These are phyloP conservation scores for Epinephelus awoara DNA, from an alignment of 2,797 vertebrate genomes.

Conservation along the genomic window DNA sequence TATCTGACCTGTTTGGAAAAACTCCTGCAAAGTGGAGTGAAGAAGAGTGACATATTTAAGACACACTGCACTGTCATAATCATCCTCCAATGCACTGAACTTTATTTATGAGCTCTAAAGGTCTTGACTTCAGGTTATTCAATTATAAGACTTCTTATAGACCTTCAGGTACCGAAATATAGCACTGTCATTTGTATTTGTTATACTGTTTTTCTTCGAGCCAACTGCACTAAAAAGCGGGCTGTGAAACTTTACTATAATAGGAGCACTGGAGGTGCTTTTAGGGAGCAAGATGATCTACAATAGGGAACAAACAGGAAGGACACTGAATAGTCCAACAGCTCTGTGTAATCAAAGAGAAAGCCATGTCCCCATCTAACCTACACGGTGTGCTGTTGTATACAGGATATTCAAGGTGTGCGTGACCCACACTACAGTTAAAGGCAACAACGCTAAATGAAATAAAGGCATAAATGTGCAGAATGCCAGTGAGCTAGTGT, in stretches of 20 bases:
- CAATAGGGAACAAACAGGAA: conserved; percentile 30
- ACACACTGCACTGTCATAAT: conserved; percentile 12
- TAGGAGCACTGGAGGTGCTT: conserved; percentile 30
- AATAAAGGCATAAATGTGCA: conserved; percentile 6
- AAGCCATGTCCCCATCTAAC: conserved; percentile 39
- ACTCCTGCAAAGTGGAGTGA: not conserved
- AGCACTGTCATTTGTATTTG: conserved; percentile 28
- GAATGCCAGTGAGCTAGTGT: conserved; percentile 4
- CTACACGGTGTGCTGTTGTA: conserved; percentile 9
- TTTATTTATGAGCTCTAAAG: conserved; percentile 35
- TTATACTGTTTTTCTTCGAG: conserved; percentile 25
- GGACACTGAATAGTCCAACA: conserved; percentile 34
- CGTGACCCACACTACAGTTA: conserved; percentile 1
- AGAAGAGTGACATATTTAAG: conserved; percentile 23
- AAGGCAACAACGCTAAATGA: not conserved
- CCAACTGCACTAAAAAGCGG: conserved; percentile 28
- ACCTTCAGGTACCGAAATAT: conserved; percentile 13
- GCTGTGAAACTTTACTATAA: conserved; percentile 25
- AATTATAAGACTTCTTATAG: conserved; percentile 28
- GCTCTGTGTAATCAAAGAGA: conserved; percentile 48
- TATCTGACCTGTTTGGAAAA: not conserved
- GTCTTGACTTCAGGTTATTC: conserved; percentile 32
- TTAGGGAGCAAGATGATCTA: conserved; percentile 34
- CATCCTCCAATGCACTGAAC: not conserved
- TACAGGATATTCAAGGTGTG: not conserved